Conservation (phyloP, 2,888 invertebrate species). For the Agelastica alni region DNA sequence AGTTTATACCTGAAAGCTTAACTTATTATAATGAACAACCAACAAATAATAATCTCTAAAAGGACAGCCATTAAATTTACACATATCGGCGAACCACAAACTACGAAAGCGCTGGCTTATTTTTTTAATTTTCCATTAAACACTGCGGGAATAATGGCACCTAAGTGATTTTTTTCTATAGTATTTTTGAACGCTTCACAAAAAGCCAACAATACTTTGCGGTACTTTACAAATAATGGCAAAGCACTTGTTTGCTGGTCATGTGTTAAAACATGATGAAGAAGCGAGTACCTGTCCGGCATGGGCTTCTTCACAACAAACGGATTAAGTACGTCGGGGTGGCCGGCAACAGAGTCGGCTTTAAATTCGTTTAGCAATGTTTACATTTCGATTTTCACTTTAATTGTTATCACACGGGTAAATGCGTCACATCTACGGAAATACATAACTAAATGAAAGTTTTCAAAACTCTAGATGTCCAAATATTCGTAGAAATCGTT, state of each 20-base stretch:
- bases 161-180: constrained; percentile 13
- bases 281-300: constrained; percentile 23
- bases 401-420: no score
- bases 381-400: no score
- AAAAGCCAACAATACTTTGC: constrained; percentile 34
- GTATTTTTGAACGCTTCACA: constrained; percentile 16
- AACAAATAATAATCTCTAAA: no score
- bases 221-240: constrained; percentile 33
- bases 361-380: no score
- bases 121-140: constrained; percentile 16
- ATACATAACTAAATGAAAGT: no score
- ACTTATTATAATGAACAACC: no score
- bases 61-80: background rate
- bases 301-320: constrained; percentile 34
- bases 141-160: constrained; percentile 27
- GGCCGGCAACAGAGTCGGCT: no score
- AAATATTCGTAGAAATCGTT: no score
- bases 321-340: constrained; percentile 36
- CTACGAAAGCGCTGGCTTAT: background rate
- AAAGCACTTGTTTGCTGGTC: constrained; percentile 32
- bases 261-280: constrained; percentile 36
- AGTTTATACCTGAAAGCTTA: no score
- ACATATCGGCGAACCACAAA: constrained; percentile 8
- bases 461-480: no score
- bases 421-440: no score